phyloP scores from a whole-genome alignment of 37 sponge, comb jelly and placozoan species.

The Halichondria panicea region DNA sequence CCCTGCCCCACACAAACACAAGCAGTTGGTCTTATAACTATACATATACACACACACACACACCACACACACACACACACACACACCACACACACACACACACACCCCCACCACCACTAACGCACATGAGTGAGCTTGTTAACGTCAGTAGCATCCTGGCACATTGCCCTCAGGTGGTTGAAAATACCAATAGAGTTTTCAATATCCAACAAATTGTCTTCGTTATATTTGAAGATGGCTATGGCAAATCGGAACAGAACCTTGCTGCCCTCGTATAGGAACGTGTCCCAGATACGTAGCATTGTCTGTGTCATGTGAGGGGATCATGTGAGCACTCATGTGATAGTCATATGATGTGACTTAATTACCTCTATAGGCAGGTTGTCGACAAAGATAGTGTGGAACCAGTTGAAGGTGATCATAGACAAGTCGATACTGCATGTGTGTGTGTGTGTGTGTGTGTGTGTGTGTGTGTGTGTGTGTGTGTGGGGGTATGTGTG shows the following conservation, averaged over 20 bases:
- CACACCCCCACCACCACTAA: not conserved
- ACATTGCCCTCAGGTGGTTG: slow-evolving; percentile 78
- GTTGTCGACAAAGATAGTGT: slow-evolving; percentile 95
- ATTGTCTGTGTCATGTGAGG: slow-evolving; percentile 72
- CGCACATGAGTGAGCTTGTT: slow-evolving; percentile 64
- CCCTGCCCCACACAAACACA: too few relatives aligned
- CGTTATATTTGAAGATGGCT: slow-evolving; percentile 91
- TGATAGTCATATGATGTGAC: too few relatives aligned
- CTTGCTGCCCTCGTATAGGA: slow-evolving; percentile 95
- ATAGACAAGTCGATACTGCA: slow-evolving; percentile 89
- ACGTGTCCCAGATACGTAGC: slow-evolving; percentile 94
- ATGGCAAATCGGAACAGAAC: slow-evolving; percentile 94
- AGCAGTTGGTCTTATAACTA: not conserved
- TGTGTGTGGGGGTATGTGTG: too few relatives aligned
- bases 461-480: too few relatives aligned
- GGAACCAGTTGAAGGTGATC: slow-evolving; percentile 99
- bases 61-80: too few relatives aligned
- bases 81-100: too few relatives aligned
- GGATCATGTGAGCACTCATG: slow-evolving; percentile 65
- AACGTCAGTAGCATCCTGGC: slow-evolving; percentile 54
- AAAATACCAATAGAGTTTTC: slow-evolving; percentile 73
- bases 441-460: too few relatives aligned
- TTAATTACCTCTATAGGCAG: slow-evolving; percentile 74
- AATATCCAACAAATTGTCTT: slow-evolving; percentile 65
- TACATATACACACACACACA: too few relatives aligned